Conservation (phyloP, 2,797 vertebrate genomes). For the Anisognathus igniventris region DNA sequence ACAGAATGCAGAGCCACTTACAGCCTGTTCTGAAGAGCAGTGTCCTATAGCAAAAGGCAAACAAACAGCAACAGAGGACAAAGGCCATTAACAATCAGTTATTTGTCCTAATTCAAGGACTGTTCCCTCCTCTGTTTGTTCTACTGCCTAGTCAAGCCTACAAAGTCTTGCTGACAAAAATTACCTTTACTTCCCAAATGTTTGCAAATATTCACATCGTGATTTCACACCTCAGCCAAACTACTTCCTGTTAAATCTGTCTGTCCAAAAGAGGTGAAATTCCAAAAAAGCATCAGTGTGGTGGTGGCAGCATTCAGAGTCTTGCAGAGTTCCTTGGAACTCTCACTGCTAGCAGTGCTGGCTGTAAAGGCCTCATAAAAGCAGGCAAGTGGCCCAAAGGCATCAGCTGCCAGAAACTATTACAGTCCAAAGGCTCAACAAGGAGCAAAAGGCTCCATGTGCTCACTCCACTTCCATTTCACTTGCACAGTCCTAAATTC, state of each 20-base stretch:
- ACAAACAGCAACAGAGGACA: conserved; percentile 43
- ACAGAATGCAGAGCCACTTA: not conserved
- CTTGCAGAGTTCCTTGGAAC: not conserved
- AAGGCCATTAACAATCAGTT: conserved; percentile 57
- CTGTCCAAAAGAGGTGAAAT: not conserved
- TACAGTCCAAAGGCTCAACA: not conserved
- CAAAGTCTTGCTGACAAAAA: not conserved
- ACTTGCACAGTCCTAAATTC: not conserved
- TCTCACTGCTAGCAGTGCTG: not conserved
- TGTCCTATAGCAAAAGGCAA: not conserved
- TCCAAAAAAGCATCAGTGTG: not conserved
- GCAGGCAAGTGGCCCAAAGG: not conserved
- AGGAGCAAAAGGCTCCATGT: not conserved
- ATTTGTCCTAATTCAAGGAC: conserved; percentile 58
- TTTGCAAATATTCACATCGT: not conserved
- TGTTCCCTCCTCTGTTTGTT: not conserved
- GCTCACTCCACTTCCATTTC: not conserved
- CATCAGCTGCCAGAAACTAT: not conserved
- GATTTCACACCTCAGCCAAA: not conserved
- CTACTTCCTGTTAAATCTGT: not conserved
- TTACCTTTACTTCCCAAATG: not conserved
- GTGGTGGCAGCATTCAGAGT: not conserved
- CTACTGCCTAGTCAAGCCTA: not conserved
- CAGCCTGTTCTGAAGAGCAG: not conserved
- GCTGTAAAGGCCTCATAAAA: not conserved